Conservation (phyloP, 2,888 invertebrate species). For the Caenorhabditis sulstoni region DNA sequence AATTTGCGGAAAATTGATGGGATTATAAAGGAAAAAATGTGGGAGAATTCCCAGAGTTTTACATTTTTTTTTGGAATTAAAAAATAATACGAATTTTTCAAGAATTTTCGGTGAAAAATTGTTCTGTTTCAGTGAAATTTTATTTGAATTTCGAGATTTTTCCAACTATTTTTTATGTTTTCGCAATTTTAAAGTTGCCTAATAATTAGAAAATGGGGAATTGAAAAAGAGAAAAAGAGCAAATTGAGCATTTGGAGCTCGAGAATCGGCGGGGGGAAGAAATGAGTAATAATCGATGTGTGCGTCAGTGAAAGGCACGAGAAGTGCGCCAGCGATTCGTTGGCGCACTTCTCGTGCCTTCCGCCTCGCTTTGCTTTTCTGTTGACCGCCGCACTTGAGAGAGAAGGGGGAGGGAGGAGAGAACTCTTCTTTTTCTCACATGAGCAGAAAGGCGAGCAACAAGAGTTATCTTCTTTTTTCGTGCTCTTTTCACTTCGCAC, state of each 20-base stretch:
- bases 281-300: conserved; percentile 1
- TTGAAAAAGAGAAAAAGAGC: conserved; percentile 4
- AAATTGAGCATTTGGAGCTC: too few relatives aligned
- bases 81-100: not conserved
- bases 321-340: conserved; percentile 15
- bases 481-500: conserved; percentile 16
- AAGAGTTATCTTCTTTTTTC: conserved; percentile 31
- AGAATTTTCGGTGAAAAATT: conserved; percentile 1
- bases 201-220: not conserved
- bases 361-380: not conserved
- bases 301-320: conserved; percentile 8
- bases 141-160: too few relatives aligned
- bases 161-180: too few relatives aligned
- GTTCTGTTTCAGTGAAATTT: too few relatives aligned
- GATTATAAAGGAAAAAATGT: not conserved
- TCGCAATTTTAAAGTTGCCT: not conserved
- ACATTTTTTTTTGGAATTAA: not conserved
- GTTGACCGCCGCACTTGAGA: conserved; percentile 28
- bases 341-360: conserved; percentile 24
- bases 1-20: not conserved
- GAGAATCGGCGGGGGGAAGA: not conserved
- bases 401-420: not conserved
- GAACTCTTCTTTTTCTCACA: conserved; percentile 37
- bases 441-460: too few relatives aligned
- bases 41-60: too few relatives aligned